Base-by-base conservation (phyloP, 2,797 vertebrate genomes). In the Trachops cirrhosus region DNA sequence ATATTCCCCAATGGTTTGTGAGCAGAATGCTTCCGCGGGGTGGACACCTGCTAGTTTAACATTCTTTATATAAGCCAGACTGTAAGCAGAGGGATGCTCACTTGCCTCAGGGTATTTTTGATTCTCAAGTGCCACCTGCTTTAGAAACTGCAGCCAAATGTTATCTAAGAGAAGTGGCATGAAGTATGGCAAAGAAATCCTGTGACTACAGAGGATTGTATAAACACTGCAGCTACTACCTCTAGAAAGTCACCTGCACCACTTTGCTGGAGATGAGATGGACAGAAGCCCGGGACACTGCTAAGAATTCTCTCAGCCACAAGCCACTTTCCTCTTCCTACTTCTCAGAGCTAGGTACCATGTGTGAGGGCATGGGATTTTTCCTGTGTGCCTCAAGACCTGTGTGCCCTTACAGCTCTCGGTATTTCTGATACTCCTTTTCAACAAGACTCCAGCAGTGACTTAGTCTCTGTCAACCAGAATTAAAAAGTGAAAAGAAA, bases 31-130 rank as follows among this genome's bases (percentile, higher is more conserved):
- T 41, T 74, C 37, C 2, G 64, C 29, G 24, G 83, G 37, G 41
- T 86, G 93, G 96, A 95, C 96, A 97, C 94, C 93, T 97, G 97
- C 93, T 96, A 79, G 79, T 75, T 93, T 95, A 59, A 21, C 71
- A 50, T 91, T 93, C 89, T 92, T 89, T 82, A 75, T 94, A 95
- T 88, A 93, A 89, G 91, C 80, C 94, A 95, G 94, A 95, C 93
- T 91, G 57, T 83, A 78, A 97, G 95, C 94, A 96, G 68, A 96
- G 78, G 95, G 89, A 94, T 98, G 96, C 79, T 96, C 97, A 96
- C 68, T 97, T 96, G 95, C 91, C 70, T 96, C 67, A 44, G 95
- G 96, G 96, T 97, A 98, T 98, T 97, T 98, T 95, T 95, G 87
- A 94, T 85, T 92, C 86, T 93, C 84, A 89, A 91, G 77, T 83